phyloP scores from a whole-genome alignment of 2,113 vertebrate genomes.

The Oreocharis arfaki region DNA sequence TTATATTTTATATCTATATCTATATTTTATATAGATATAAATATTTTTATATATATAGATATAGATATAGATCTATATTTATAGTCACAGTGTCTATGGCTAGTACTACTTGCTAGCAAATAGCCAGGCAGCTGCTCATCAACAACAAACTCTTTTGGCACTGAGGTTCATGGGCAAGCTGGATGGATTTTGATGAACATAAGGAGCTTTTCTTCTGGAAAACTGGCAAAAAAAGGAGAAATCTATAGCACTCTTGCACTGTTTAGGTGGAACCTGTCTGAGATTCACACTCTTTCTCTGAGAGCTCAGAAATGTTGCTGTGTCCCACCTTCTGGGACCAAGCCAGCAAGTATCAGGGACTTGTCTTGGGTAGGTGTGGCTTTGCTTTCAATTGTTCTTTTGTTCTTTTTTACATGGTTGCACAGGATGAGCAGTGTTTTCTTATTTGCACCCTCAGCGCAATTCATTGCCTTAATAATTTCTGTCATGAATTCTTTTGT shows the following conservation, averaged over 20 bases:
- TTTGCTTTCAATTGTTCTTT: neutral
- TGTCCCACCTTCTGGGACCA: neutral
- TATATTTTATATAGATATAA: too few species aligned
- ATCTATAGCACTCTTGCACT: neutral
- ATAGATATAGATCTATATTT: too few species aligned
- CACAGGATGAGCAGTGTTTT: neutral
- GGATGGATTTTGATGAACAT: neutral
- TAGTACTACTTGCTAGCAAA: neutral
- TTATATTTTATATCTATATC: neutral
- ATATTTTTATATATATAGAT: too few species aligned
- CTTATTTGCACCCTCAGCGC: neutral
- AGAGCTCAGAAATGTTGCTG: neutral
- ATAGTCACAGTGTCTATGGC: too few species aligned
- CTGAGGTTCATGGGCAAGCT: neutral
- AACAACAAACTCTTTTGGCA: neutral
- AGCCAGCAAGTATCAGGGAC: neutral
- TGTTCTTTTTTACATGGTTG: neutral
- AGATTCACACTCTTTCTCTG: neutral
- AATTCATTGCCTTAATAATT: neutral
- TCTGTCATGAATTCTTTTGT: neutral
- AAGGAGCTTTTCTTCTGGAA: neutral
- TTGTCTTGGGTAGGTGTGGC: neutral
- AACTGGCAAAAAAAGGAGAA: accelerated
- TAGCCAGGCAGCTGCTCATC: neutral
- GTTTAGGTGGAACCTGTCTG: neutral